Conservation (phyloP, 2,797 vertebrate genomes). For the Chelon labrosus region DNA sequence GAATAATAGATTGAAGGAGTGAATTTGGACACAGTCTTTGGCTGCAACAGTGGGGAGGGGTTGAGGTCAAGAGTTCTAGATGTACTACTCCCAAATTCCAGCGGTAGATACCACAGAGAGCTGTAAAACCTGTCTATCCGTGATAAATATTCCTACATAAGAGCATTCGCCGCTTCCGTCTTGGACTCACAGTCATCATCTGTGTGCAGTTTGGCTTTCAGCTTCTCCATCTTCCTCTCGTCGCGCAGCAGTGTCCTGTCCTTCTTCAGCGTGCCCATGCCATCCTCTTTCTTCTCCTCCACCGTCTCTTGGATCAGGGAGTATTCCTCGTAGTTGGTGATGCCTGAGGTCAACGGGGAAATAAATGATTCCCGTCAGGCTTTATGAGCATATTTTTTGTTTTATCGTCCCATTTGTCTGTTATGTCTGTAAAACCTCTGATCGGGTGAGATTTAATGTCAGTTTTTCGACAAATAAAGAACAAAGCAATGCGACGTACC, state of each 20-base stretch:
- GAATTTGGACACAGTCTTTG: neutral
- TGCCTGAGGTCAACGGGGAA: conserved; percentile 83
- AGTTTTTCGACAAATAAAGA: too few relatives aligned
- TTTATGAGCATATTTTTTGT: neutral
- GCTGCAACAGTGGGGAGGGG: neutral
- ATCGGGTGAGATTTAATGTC: too few relatives aligned
- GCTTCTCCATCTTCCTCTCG: conserved; percentile 98
- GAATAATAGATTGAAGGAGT: neutral
- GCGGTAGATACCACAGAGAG: conserved; percentile 5
- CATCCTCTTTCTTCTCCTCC: conserved; percentile 97
- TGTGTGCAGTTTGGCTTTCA: conserved; percentile 98
- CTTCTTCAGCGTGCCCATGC: conserved; percentile 94
- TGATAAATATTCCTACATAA: neutral
- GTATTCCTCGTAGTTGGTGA: conserved; percentile 99
- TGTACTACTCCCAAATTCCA: conserved; percentile 17
- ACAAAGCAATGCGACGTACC: conserved; percentile 77
- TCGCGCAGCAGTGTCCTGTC: conserved; percentile 94
- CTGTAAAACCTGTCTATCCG: neutral
- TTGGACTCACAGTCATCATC: conserved; percentile 95
- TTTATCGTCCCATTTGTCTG: neutral
- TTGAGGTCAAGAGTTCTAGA: conserved; percentile 8
- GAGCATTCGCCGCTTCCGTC: too few relatives aligned
- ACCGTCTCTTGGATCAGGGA: conserved; percentile 95
- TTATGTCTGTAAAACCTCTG: neutral
- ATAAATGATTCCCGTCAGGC: neutral